Base-by-base conservation (phyloP, 1,140 invertebrate genomes). In the Cydia strobilella region DNA sequence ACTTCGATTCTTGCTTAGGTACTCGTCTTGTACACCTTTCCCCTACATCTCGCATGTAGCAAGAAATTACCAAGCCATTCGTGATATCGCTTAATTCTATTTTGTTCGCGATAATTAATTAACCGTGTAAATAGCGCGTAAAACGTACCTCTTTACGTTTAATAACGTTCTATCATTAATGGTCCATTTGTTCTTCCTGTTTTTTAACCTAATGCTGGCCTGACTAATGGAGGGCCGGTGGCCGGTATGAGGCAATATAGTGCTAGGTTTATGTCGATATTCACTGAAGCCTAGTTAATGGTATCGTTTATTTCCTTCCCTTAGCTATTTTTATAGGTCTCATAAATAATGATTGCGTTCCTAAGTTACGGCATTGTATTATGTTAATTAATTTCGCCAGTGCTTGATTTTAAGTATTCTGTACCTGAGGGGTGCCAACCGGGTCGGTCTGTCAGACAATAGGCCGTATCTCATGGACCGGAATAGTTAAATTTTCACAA, bases 101-200 rank as follows among this genome's bases (percentile, higher is more conserved):
- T 74, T 74, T 74, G 74, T 74, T 66, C 59, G 63, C 59, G 59
- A 74, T 74, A 66, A 74, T 63, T 74, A 74, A 62, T 45, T 72
- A 35, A 39, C 27, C 65, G 65, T 69, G 65, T 69, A 69, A 72
- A 72, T 72, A 48, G 71, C 45, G 39, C 71, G 71, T 72, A 72
- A 42, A 48, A 51, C 71, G 71, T 42, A 35, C 27, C 31, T 35
- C 27, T 69, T 69, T 69, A 69, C 65, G 54, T 69, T 35, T 35
- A 69, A 69, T 69, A 69, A 69, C 65, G 31, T 69, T 69, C 65
- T n/a, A 69, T 69, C 65, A 42, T 69, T 69, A 69, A 69, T 69
- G 65, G 65, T 69, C 35, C 65, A 69, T 69, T 69, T 69, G 31
- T 35, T 35, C 65, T 69, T 69, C 65, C 65, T 69, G n/a, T 31